Evolutionary conservation across 2,113 vertebrate species (phyloP), one percentile per base, ranked within the genome.

Genomic region (Gallinago media): DNA sequence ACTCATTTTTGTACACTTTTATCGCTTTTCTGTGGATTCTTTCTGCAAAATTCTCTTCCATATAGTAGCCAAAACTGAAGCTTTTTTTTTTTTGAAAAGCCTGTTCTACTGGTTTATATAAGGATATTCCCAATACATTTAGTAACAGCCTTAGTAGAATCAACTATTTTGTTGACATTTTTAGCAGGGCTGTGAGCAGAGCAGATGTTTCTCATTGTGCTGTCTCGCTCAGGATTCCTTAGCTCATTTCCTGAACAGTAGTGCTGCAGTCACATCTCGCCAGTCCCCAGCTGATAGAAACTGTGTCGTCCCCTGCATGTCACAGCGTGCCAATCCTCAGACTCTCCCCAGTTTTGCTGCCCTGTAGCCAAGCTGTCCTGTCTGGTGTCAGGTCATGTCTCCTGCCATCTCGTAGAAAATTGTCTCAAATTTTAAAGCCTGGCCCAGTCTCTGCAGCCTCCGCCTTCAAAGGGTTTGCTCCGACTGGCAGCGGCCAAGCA

Each of bases 401-500:
- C 54, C 66, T 67, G 46, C 58, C 29, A 21, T 31, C 62, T 31
- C 0, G 1, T 13, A 42, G 62, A 52, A 90, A 71, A 71, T 6
- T 26, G 27, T 52, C 63, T 65, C 12, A 6, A 31, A 11, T 58
- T 44, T 74, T 58, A 58, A 79, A 78, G 72, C 21, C 32, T n/a
- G 22, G 8, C 47, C 3, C 17, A 31, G 34, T 7, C 40, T 73
- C 40, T 0, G 3, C 22, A 66, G 46, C 54, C 15, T 59, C n/a
- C 3, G 1, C 29, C 46, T 82, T 36, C 72, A 62, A 42, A 71
- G 66, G 59, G 54, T 15, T 76, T 44, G 25, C 44, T 89, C 54
- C 0, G 8, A 19, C 56, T 34, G 31, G 67, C 42, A 21, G 67
- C 1, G 1, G 65, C 27, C 1, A 8, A 61, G 47, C 15, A 7